Conservation (phyloP, 1,140 invertebrate species). For the Drosophila trapezifrons region DNA sequence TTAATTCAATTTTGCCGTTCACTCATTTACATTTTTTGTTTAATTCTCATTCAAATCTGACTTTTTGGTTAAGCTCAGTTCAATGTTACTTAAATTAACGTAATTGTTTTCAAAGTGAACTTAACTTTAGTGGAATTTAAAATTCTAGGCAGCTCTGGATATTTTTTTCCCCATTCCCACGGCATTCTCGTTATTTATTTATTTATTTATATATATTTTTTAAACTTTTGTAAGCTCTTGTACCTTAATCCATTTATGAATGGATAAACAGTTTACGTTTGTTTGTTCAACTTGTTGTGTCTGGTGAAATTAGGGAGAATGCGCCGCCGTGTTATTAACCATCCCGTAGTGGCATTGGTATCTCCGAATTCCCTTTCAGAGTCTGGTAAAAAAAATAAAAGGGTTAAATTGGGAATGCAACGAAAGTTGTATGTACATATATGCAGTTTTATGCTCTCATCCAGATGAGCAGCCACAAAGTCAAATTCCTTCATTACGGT, state of each 20-base stretch:
- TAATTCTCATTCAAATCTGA: background rate
- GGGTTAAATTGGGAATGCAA: background rate
- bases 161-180: background rate
- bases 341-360: background rate
- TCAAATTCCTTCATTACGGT: conserved; percentile 40
- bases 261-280: conserved; percentile 18
- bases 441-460: conserved; percentile 9
- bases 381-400: background rate
- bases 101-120: background rate
- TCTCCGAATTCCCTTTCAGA: conserved; percentile 11
- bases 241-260: conserved; percentile 21
- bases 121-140: background rate
- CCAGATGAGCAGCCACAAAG: conserved; percentile 31
- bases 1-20: too few relatives aligned
- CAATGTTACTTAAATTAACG: background rate
- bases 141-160: too few relatives aligned
- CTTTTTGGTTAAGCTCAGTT: background rate
- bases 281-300: background rate
- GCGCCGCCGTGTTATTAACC: background rate
- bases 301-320: conserved; percentile 7
- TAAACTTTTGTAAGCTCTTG: background rate
- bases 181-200: background rate
- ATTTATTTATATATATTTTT: background rate
- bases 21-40: background rate
- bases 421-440: background rate